A percentile compares a stretch with the other conserved stretches of the same genome.
phyloP scores from a whole-genome alignment of 2,888 invertebrate species.

The Dyspetes luteomarginatus region DNA sequence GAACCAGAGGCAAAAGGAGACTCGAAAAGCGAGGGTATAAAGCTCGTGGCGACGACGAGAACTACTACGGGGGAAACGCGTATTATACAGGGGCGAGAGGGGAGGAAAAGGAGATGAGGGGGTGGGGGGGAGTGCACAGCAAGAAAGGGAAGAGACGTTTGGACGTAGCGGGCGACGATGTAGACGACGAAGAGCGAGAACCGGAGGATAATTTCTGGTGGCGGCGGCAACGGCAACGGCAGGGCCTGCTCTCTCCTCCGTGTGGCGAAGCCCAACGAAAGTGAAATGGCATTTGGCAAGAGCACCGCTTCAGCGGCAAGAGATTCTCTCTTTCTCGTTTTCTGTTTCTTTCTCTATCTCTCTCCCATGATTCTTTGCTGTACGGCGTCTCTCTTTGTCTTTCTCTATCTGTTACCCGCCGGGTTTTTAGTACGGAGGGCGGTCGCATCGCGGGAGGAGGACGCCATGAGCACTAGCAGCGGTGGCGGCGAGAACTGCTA shows the following conservation, averaged over 20 bases:
- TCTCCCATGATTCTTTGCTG: too few species aligned
- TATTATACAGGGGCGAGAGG: constrained; percentile 28
- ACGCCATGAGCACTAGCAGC: constrained; percentile 52
- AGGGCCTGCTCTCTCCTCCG: constrained; percentile 77
- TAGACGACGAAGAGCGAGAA: constrained; percentile 65
- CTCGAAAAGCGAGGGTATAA: constrained; percentile 12
- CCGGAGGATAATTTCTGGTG: constrained; percentile 68
- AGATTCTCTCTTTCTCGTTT: constrained; percentile 15
- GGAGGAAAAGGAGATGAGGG: constrained; percentile 49
- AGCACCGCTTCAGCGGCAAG: constrained; percentile 48
- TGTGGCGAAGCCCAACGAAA: constrained; percentile 83
- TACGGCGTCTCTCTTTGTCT: neutral
- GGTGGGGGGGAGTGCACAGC: constrained; percentile 48
- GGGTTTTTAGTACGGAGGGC: constrained; percentile 54
- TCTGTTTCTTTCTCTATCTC: constrained; percentile 16
- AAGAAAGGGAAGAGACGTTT: constrained; percentile 55
- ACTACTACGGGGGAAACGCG: constrained; percentile 71
- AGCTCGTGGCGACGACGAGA: constrained; percentile 68
- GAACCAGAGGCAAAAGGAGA: neutral
- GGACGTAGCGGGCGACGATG: constrained; percentile 69
- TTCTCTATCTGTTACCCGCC: constrained; percentile 38
- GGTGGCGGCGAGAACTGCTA: constrained; percentile 45
- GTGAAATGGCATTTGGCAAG: constrained; percentile 83
- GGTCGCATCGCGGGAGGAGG: constrained; percentile 62
- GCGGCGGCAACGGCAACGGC: constrained; percentile 49